Evolutionary conservation across 1,140 invertebrate species (phyloP).

Genomic region (Metaphire vulgaris): DNA sequence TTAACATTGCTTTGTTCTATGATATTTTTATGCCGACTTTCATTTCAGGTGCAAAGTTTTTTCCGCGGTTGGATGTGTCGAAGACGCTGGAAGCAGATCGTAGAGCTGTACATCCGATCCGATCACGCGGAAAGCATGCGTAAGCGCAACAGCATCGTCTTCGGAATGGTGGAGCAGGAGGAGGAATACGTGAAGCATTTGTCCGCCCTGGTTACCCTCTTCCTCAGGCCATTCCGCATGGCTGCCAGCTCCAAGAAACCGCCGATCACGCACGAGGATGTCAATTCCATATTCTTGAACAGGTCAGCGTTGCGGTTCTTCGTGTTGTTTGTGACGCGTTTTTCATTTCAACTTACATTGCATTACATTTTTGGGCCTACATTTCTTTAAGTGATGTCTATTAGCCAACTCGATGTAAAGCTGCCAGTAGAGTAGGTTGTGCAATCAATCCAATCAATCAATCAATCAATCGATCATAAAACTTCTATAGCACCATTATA

Average conservation of each 20-base stretch:
- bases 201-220: constrained; percentile 83
- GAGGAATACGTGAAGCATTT: constrained; percentile 83
- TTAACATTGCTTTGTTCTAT: too few species aligned
- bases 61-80: constrained; percentile 88
- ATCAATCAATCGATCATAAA: too few species aligned
- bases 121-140: constrained; percentile 89
- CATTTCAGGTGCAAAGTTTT: constrained; percentile 71
- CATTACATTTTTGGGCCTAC: too few species aligned
- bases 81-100: constrained; percentile 83
- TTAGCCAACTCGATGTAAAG: too few species aligned
- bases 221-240: constrained; percentile 86
- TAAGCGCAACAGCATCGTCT: constrained; percentile 85
- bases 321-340: too few species aligned
- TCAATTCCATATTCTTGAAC: constrained; percentile 91
- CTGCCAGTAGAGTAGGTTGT: too few species aligned
- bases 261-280: constrained; percentile 85
- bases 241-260: constrained; percentile 82
- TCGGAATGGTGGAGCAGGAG: constrained; percentile 74
- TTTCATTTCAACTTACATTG: too few species aligned
- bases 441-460: too few species aligned
- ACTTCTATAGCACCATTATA: too few species aligned
- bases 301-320: too few species aligned
- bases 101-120: constrained; percentile 89
- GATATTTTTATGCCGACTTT: too few species aligned
- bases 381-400: too few species aligned